Conservation (phyloP, 35 echinoderm and acorn worm genomes). For the Eucidaris tribuloides region DNA sequence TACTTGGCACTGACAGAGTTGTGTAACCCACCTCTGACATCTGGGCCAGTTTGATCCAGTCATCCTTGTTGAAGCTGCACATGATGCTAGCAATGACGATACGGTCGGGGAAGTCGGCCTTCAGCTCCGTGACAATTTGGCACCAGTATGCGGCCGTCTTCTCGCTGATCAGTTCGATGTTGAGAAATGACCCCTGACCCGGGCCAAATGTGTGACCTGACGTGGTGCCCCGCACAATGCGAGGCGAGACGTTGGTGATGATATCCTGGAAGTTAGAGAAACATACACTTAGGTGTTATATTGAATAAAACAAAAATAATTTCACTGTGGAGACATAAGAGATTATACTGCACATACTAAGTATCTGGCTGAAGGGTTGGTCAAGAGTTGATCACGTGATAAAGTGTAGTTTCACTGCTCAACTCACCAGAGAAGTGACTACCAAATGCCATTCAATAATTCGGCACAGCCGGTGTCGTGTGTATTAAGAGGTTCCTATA, state of each 20-base stretch:
- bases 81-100: constrained; percentile 93
- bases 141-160: constrained; percentile 98
- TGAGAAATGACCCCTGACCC: constrained; percentile 94
- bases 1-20: no score
- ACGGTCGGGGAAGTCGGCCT: constrained; percentile 72
- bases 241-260: constrained; percentile 91
- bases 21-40: constrained; percentile 77
- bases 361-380: no score
- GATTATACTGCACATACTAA: no score
- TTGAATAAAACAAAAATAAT: no score
- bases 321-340: no score
- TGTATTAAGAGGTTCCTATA: no score
- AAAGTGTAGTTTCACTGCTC: no score
- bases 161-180: constrained; percentile 99
- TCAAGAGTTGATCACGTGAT: no score
- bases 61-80: constrained; percentile 96
- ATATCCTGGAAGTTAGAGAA: constrained; percentile 56
- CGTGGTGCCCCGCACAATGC: constrained; percentile 93
- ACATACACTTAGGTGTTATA: no score
- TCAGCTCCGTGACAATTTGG: constrained; percentile 74
- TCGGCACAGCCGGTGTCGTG: no score
- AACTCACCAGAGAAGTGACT: no score
- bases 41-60: constrained; percentile 86
- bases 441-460: no score
- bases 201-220: constrained; percentile 81